phyloP scores from a whole-genome alignment of 2,888 invertebrate genomes.

The Toxonevra muliebris region DNA sequence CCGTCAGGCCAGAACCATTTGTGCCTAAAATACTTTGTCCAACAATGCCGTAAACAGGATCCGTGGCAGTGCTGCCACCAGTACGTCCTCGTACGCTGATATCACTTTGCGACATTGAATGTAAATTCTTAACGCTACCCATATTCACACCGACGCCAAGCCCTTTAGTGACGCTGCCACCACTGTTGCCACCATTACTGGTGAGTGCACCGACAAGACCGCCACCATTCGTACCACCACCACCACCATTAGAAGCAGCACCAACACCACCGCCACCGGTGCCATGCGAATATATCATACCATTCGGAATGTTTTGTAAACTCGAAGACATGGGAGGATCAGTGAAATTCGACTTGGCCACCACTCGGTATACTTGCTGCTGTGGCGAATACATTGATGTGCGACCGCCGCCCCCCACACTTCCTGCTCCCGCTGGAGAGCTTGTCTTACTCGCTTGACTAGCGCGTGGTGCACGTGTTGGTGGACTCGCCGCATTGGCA shows the following conservation, averaged over 20 bases:
- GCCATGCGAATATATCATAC: constrained; percentile 59
- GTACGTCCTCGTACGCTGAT: constrained; percentile 54
- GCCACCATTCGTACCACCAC: constrained; percentile 44
- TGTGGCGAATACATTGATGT: constrained; percentile 62
- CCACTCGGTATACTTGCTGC: constrained; percentile 61
- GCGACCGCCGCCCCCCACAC: constrained; percentile 47
- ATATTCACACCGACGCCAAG: constrained; percentile 49
- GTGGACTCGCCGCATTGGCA: constrained; percentile 57
- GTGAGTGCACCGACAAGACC: constrained; percentile 42
- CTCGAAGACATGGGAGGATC: constrained; percentile 65
- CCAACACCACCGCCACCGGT: constrained; percentile 39
- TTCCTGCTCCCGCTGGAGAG: constrained; percentile 35
- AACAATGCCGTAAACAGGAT: constrained; percentile 40
- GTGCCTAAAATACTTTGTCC: constrained; percentile 42
- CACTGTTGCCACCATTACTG: constrained; percentile 45
- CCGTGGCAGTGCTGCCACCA: constrained; percentile 40
- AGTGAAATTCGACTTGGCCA: constrained; percentile 62
- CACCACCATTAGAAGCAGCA: constrained; percentile 42
- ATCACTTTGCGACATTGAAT: constrained; percentile 63
- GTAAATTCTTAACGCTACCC: constrained; percentile 60
- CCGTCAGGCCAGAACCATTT: constrained; percentile 51
- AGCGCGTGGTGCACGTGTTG: constrained; percentile 59
- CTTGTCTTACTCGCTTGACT: constrained; percentile 50
- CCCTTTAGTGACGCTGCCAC: constrained; percentile 42
- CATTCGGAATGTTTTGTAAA: constrained; percentile 65